These are phyloP conservation scores for Microtus montanus DNA, from an alignment of 2,113 vertebrate species.

Conservation along the genomic window DNA sequence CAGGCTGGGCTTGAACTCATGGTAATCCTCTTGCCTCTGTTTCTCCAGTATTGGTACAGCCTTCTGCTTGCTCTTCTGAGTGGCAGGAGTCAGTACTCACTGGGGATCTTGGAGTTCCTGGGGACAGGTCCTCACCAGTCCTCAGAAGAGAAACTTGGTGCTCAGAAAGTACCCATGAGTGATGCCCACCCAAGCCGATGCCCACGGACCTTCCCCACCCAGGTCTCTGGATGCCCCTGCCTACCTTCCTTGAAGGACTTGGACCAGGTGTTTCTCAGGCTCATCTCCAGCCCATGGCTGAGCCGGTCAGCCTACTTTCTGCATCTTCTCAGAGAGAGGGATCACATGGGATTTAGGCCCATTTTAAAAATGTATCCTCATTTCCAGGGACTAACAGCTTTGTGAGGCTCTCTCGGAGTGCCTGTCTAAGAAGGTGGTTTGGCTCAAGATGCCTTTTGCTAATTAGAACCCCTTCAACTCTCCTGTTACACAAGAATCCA, in stretches of 20 bases:
- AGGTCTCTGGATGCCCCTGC: neutral
- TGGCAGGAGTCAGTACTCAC: fast-evolving
- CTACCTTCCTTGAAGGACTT: neutral
- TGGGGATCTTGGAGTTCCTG: neutral
- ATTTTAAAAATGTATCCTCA: neutral
- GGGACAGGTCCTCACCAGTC: neutral
- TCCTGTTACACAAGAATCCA: conserved; percentile 30
- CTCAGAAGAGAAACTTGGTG: neutral
- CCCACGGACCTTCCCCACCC: neutral
- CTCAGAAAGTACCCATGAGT: neutral
- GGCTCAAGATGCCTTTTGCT: conserved; percentile 41
- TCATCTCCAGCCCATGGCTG: neutral
- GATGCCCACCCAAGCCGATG: too few species aligned
- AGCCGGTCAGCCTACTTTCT: neutral
- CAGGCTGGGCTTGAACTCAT: neutral
- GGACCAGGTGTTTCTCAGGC: neutral
- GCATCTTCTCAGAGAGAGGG: neutral
- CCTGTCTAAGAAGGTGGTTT: conserved; percentile 17
- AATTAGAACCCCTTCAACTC: conserved; percentile 40
- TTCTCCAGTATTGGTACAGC: neutral
- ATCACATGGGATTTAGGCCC: neutral
- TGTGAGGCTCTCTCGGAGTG: neutral
- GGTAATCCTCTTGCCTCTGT: too few species aligned
- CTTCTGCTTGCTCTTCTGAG: too few species aligned
- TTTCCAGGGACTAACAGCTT: conserved; percentile 37